phyloP scores from a whole-genome alignment of 2,113 vertebrate species.

The Pungitius pungitius region DNA sequence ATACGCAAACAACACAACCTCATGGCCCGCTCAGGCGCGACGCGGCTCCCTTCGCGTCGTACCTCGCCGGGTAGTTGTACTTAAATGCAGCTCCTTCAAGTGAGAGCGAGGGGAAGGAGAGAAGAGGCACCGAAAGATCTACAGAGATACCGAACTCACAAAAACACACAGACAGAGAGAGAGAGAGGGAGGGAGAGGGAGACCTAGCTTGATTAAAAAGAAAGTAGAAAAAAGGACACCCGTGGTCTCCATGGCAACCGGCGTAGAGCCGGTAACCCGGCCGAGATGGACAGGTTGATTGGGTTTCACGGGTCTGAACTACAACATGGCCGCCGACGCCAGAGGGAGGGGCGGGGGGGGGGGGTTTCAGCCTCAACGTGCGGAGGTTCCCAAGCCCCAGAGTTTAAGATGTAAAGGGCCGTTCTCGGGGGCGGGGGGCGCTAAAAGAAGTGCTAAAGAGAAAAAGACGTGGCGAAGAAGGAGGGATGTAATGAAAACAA shows the following conservation, averaged over 20 bases:
- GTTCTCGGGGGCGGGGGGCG: constrained; percentile 1
- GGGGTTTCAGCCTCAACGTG: too few relatives aligned
- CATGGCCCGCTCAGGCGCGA: too few relatives aligned
- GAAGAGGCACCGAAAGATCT: background rate
- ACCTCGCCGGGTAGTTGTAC: too few relatives aligned
- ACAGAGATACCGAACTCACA: constrained; percentile 17
- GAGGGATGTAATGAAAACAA: too few relatives aligned
- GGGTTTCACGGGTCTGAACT: constrained; percentile 48
- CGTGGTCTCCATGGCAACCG: constrained; percentile 62
- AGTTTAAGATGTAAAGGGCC: constrained; percentile 12
- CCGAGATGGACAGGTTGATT: constrained; percentile 69
- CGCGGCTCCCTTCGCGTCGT: too few relatives aligned
- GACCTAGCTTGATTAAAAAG: constrained; percentile 36
- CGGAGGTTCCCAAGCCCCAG: background rate
- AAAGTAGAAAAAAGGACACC: constrained; percentile 52
- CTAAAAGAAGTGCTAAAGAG: background rate
- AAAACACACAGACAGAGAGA: background rate
- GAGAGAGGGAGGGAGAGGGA: constrained; percentile 9
- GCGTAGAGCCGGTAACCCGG: constrained; percentile 43
- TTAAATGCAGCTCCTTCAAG: constrained; percentile 2
- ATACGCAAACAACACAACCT: too few relatives aligned
- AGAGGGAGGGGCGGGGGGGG: constrained; percentile 18
- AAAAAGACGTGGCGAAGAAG: background rate
- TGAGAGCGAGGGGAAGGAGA: background rate
- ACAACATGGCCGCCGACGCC: constrained; percentile 14